phyloP scores from a whole-genome alignment of 2,797 vertebrate genomes.

The Potorous gilbertii region DNA sequence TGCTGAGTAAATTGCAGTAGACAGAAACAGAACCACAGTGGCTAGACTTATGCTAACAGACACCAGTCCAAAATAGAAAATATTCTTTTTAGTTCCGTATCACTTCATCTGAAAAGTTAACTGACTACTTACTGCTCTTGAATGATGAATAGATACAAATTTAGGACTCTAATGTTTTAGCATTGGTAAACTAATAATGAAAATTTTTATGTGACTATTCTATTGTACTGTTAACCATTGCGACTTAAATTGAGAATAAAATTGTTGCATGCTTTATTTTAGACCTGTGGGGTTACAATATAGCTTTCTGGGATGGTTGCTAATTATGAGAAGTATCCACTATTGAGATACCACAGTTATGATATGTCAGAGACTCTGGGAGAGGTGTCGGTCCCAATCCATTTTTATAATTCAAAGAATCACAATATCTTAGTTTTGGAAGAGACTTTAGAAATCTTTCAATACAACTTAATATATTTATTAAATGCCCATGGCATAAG shows the following conservation, averaged over 20 bases:
- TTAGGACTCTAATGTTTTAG: not conserved
- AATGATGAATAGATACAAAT: too few species aligned
- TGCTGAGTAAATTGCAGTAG: not conserved
- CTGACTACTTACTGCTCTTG: not conserved
- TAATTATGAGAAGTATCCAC: not conserved
- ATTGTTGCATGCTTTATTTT: not conserved
- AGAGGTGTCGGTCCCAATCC: too few species aligned
- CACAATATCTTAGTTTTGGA: not conserved
- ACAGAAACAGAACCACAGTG: rapidly evolving
- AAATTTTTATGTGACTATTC: not conserved
- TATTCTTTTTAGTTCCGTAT: not conserved
- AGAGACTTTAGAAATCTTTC: not conserved
- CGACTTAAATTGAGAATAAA: not conserved
- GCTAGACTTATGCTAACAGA: too few species aligned
- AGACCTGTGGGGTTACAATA: not conserved
- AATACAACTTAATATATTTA: not conserved
- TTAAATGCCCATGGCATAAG: not conserved
- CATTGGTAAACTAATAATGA: not conserved
- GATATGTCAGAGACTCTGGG: not conserved
- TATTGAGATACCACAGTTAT: rapidly evolving
- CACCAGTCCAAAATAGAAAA: not conserved
- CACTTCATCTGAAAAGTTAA: not conserved
- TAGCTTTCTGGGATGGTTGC: not conserved
- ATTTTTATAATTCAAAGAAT: not conserved
- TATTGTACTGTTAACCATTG: not conserved